Evolutionary conservation across 2,888 invertebrate genomes (phyloP).

Genomic region (Drosophila testacea): DNA sequence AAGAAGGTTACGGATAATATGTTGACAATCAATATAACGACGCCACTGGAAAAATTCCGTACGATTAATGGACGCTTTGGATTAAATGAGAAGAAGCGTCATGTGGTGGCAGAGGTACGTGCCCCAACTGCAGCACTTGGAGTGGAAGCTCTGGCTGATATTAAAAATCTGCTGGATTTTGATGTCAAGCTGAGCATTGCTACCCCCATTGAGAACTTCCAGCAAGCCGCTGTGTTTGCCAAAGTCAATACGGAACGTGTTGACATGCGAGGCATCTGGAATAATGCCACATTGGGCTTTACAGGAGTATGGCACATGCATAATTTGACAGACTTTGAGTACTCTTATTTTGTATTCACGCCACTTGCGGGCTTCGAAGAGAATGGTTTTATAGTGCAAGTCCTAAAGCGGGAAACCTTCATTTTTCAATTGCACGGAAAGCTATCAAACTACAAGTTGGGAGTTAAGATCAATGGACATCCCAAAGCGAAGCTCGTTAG

Average conservation of each 20-base stretch:
- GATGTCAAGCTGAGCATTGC: constrained; percentile 91
- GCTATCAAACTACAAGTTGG: constrained; percentile 89
- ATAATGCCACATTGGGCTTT: constrained; percentile 90
- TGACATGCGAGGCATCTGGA: constrained; percentile 92
- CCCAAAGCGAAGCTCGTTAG: constrained; percentile 83
- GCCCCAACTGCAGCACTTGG: constrained; percentile 90
- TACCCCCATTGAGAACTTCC: constrained; percentile 90
- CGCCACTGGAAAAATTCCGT: constrained; percentile 89
- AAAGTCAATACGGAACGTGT: constrained; percentile 89
- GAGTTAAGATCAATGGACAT: constrained; percentile 80
- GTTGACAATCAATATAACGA: constrained; percentile 91
- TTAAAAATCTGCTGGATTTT: constrained; percentile 89
- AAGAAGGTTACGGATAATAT: constrained; percentile 91
- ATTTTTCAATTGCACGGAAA: constrained; percentile 90
- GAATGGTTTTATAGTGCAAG: constrained; percentile 90
- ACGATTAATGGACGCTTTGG: constrained; percentile 90
- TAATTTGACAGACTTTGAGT: constrained; percentile 90
- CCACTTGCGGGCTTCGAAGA: constrained; percentile 92
- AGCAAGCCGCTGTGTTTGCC: constrained; percentile 88
- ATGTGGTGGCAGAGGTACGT: constrained; percentile 90
- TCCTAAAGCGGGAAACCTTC: constrained; percentile 87
- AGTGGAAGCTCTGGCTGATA: constrained; percentile 88
- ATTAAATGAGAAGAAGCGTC: constrained; percentile 89
- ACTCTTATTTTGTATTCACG: constrained; percentile 91
- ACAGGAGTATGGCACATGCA: constrained; percentile 89